Base-by-base conservation (phyloP, 2,888 invertebrate species). In the Colletes collaris region DNA sequence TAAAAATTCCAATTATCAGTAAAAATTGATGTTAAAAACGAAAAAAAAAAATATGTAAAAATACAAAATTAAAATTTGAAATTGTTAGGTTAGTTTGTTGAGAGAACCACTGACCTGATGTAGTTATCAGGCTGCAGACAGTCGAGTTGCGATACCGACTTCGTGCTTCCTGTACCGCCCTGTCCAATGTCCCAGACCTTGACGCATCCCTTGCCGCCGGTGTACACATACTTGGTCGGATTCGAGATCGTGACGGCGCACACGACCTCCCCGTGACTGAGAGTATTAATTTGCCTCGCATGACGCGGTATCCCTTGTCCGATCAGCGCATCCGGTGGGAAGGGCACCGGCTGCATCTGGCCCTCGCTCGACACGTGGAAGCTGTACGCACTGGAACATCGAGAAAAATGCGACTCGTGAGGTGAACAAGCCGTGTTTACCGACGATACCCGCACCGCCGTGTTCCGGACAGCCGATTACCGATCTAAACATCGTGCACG, bases 151-250 rank as follows among this genome's bases (percentile, higher is more conserved):
- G 97, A 97, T 81, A 98, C 97, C 68, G 98, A 97, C 89, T 96
- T 97, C 93, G 97, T 97, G 87, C 95, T 95, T 82, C 96, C 96
- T 85, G 95, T 95, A 81, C 96, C 96, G 44, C 97, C 97, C 92
- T 97, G 97, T 93, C 97, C 97, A 93, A 98, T 98, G 94, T 98
- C 98, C 98, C 98, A 98, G 78, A 99, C 98, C 94, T 99, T 99
- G 87, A 99, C 99, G 94, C 98, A 98, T 72, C 98, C 98, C 94
- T 99, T 99, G 82, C 99, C 99, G 35, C 99, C 99, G 0, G 99
- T 99, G 94, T 99, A 99, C n/a, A 99, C 98, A 93, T 97, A 97
- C 87, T 97, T 95, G 79, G 97, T 96, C 74, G 97, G 96, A 98
- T 97, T 97, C 81, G 98, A 97, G 90, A 99, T 98, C 77, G 99